These are phyloP conservation scores for Coenonympha arcania DNA, from an alignment of 2,888 invertebrate species.

Conservation along the genomic window DNA sequence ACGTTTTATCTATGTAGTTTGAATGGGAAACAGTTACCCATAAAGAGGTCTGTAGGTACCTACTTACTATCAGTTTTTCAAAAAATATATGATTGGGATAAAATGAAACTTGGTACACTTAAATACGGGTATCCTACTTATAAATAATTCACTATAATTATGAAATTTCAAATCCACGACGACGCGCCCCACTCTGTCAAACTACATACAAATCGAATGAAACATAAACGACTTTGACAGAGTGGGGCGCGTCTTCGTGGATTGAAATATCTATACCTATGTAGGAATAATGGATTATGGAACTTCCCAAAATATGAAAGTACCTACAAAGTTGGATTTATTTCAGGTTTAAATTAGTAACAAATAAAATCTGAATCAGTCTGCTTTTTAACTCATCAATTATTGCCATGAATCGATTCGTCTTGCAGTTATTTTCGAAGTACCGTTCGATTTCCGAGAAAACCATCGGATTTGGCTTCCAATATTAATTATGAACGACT, in stretches of 20 bases:
- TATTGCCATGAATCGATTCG: no score
- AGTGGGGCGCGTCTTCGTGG: no score
- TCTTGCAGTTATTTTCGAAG: conserved; percentile 13
- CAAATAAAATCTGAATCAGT: neutral
- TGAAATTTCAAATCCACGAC: no score
- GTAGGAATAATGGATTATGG: no score
- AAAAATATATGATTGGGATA: neutral
- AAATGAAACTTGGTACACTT: neutral
- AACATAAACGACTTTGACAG: no score
- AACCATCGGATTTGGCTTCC: conserved; percentile 16
- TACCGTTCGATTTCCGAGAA: conserved; percentile 23
- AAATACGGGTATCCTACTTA: neutral
- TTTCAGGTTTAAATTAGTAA: neutral
- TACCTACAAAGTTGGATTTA: no score
- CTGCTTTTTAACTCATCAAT: no score
- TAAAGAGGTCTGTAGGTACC: conserved; percentile 10
- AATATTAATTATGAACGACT: conserved; percentile 16
- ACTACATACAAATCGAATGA: no score
- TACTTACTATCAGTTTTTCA: conserved; percentile 6
- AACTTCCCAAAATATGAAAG: no score
- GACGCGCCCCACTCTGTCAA: no score
- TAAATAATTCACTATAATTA: no score
- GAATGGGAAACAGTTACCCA: conserved; percentile 27
- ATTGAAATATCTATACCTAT: no score
- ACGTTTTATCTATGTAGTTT: conserved; percentile 22